Evolutionary conservation across 2,797 vertebrate species (phyloP), one percentile per base, ranked within the genome.

Genomic region (Muscicapa comitata): DNA sequence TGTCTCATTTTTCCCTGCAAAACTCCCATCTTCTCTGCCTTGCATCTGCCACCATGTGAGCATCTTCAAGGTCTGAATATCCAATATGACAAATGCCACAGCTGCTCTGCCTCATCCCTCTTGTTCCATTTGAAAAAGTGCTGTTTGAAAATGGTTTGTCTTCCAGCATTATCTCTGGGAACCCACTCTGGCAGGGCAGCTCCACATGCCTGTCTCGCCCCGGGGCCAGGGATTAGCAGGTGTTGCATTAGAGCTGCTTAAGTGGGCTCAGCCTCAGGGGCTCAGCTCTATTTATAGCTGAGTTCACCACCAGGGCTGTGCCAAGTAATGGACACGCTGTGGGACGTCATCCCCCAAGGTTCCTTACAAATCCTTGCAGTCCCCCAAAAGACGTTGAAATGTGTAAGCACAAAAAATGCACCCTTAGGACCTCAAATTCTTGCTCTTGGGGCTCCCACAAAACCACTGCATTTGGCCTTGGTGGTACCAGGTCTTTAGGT

Each of bases 211-310:
- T 40, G 23, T 55, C 79, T 79, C 0, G 0, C 53, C 37, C 8
- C 0, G 1, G 29, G 91, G 65, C 59, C 5, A 4, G 35, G 1
- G 24, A 89, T 87, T 28, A 92, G 93, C 89, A 87, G 93, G 78
- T 87, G 89, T 53, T 59, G 74, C 17, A 48, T 87, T 92, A 92
- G 57, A 89, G 87, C 89, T 83, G 50, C 89, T 95, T 92, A 95
- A 6, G 7, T 29, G 73, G 74, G 83, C 86, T 96, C 83, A 90
- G 92, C 29, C 19, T 0, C 38, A 10, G 25, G 3, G 4, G 47
- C 79, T 90, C 75, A 70, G 55, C 45, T 43, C 88, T 95, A 90
- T 93, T 95, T 88, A 93, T 96, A 95, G 84, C 83, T 18, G 51
- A 76, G 87, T n/a, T 88, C 81, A 66, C 6, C 0, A 2, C 29